These are phyloP conservation scores for Enteromius fasciolatus DNA, from an alignment of 2,797 vertebrate genomes.

Conservation along the genomic window DNA sequence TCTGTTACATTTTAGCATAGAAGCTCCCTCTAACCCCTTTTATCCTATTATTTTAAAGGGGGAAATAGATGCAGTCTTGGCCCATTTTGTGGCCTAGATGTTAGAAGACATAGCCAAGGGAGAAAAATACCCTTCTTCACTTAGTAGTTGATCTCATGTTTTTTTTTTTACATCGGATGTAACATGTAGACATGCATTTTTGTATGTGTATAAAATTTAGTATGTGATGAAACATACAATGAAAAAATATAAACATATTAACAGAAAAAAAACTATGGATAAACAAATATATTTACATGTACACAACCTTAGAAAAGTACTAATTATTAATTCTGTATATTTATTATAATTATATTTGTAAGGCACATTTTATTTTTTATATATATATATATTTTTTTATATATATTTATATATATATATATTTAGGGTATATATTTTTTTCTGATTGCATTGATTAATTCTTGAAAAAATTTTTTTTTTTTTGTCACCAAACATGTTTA, in stretches of 20 bases:
- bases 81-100: conserved; percentile 11
- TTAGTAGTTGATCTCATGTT: not conserved
- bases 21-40: conserved; percentile 7
- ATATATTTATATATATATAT: not conserved
- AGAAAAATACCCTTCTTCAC: not conserved
- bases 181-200: not conserved
- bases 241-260: not conserved
- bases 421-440: not conserved
- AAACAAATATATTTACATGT: not conserved
- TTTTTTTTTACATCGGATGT: not conserved
- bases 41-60: not conserved
- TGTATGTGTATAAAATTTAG: too few species aligned
- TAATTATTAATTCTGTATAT: too few species aligned
- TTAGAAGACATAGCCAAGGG: not conserved
- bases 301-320: too few species aligned
- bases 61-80: not conserved
- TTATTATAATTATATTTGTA: too few species aligned
- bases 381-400: not conserved
- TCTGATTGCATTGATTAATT: too few species aligned
- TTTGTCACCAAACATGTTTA: not conserved
- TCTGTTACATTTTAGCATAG: conserved; percentile 19
- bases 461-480: not conserved
- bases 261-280: not conserved
- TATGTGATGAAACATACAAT: not conserved
- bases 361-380: too few species aligned